Evolutionary conservation across 2,113 vertebrate species (phyloP).

Genomic region (Centropus bengalensis): DNA sequence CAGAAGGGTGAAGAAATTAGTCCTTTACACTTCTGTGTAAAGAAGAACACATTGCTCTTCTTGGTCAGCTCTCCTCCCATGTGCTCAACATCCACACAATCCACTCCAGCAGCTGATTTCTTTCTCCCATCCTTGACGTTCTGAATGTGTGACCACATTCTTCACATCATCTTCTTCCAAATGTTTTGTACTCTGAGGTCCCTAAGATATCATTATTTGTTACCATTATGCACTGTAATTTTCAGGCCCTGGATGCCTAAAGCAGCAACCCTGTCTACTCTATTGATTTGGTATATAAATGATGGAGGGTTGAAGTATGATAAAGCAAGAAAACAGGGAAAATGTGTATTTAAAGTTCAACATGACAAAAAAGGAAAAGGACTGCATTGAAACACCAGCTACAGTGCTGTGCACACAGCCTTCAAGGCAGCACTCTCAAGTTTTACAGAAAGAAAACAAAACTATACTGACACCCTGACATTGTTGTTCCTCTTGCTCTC

Average conservation of each 20-base stretch:
- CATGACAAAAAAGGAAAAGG: neutral
- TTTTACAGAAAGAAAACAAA: neutral
- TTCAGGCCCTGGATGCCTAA: neutral
- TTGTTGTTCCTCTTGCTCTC: neutral
- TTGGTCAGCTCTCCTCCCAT: neutral
- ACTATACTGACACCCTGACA: neutral
- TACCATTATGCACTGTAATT: neutral
- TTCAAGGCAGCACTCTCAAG: neutral
- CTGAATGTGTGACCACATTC: accelerated
- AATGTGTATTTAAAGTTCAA: neutral
- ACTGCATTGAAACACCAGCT: neutral
- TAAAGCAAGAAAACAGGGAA: neutral
- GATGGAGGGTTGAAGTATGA: neutral
- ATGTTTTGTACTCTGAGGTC: neutral
- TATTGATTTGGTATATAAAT: neutral
- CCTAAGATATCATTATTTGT: neutral
- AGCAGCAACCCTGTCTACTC: neutral
- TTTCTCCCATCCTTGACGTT: neutral
- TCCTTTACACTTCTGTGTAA: neutral
- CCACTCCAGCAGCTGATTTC: neutral
- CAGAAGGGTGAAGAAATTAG: neutral
- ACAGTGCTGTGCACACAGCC: neutral
- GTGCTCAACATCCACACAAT: neutral
- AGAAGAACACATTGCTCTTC: neutral
- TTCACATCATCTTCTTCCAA: neutral